phyloP scores from a whole-genome alignment of 2,888 invertebrate species.

The Odontocolon sp. region DNA sequence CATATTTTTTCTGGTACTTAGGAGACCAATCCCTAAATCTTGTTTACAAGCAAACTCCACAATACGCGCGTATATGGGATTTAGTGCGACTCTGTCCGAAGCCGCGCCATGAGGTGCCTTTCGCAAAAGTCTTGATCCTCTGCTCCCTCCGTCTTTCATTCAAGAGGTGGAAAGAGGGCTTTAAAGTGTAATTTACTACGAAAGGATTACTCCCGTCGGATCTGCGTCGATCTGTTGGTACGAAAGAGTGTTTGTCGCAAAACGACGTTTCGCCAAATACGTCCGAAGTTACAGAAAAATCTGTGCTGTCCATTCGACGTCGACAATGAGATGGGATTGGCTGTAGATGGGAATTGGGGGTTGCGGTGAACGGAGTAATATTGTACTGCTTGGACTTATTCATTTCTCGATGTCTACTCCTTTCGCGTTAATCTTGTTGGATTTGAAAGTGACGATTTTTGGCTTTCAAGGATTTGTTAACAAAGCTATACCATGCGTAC shows the following conservation, averaged over 20 bases:
- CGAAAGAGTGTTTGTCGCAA: conserved; percentile 58
- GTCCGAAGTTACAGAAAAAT: conserved; percentile 48
- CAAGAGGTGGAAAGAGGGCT: too few relatives aligned
- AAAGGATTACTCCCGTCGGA: conserved; percentile 73
- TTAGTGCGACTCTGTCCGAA: conserved; percentile 68
- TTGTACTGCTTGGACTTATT: conserved; percentile 11
- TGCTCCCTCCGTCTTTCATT: too few relatives aligned
- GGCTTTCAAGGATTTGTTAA: conserved; percentile 48
- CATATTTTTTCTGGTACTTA: conserved; percentile 67
- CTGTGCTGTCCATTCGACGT: conserved; percentile 27
- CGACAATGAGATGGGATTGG: conserved; percentile 51
- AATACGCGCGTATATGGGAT: conserved; percentile 70
- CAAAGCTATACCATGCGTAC: conserved; percentile 7
- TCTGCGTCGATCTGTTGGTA: conserved; percentile 64
- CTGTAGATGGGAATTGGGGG: conserved; percentile 27
- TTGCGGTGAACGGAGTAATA: conserved; percentile 18
- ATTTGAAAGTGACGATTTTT: conserved; percentile 49
- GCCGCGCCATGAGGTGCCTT: too few relatives aligned
- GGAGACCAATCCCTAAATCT: conserved; percentile 78
- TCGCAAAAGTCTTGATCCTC: conserved; percentile 64
- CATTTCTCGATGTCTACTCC: conserved; percentile 7
- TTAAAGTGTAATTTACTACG: conserved; percentile 76
- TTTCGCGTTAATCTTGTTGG: conserved; percentile 37
- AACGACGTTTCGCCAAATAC: conserved; percentile 58
- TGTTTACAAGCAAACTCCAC: conserved; percentile 77